Base-by-base conservation (phyloP, 2,113 vertebrate species). In the Bos javanicus region DNA sequence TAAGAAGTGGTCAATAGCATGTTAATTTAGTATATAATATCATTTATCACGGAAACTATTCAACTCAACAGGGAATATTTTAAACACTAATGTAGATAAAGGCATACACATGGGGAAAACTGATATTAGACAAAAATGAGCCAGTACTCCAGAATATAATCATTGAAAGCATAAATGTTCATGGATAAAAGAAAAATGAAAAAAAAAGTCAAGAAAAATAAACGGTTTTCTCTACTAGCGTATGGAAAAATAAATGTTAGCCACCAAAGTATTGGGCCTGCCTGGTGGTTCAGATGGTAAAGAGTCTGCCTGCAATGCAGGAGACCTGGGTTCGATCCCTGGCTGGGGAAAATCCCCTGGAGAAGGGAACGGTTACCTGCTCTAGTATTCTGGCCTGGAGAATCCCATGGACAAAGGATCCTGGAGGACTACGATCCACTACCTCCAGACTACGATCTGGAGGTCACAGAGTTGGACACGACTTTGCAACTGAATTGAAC, bases 181-280 rank as follows among this genome's bases (percentile, higher is more conserved):
- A 92, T 7, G 87, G 39, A 56, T 76, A 52, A 39, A 39, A 85
- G n/a, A 76, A 64, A 92, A 93, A 89, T 33, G 15, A 12, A 17
- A 46, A 60, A 96, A 83, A 83, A 96, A 48, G 46, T 85, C 90
- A 95, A 86, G 48, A 94, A 93, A 95, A 87, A 88, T 21, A 57
- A 89, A 57, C 30, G 0, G 0, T 52, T 57, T 67, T 5, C 21
- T 95, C 60, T 92, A 76, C 16, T 21, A 56, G 14, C 17, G 3
- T 33, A 87, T 36, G 7, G 14, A 82, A 56, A 93, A 90, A 15
- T 36, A 83, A 91, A 89, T 85, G 43, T 48, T 39, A 23, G 17
- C 84, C 21, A 74, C 30, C 26, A 56, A 39, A 82, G 11, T 26
- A 56, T 86, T 23, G n/a, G 64, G n/a, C 17, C 67, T 71, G 0